phyloP scores from a whole-genome alignment of 2,888 invertebrate species.

The Disparrhopalites patrizii region DNA sequence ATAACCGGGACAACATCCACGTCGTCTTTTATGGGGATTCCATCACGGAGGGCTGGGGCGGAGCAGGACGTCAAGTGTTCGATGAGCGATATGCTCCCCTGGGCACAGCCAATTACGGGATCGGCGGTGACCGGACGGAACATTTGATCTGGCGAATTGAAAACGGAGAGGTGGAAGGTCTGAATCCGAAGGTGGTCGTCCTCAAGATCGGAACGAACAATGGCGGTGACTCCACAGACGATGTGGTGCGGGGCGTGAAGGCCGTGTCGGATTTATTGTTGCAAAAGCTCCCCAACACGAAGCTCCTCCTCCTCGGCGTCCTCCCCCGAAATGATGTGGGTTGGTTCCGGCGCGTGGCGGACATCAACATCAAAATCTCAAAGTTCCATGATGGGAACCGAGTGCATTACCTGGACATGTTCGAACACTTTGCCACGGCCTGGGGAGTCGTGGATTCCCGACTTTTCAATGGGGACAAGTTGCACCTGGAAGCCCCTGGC shows the following conservation, averaged over 20 bases:
- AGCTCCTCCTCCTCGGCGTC: slow-evolving; percentile 32
- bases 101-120: slow-evolving; percentile 26
- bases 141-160: slow-evolving; percentile 20
- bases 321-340: slow-evolving; percentile 19
- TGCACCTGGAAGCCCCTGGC: slow-evolving; percentile 35
- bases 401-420: slow-evolving; percentile 42
- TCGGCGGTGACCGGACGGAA: slow-evolving; percentile 25
- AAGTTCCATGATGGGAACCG: slow-evolving; percentile 35
- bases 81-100: slow-evolving; percentile 15
- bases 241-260: slow-evolving; percentile 18
- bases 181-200: slow-evolving; percentile 22
- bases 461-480: slow-evolving; percentile 31
- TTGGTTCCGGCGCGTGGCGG: slow-evolving; percentile 4
- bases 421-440: slow-evolving; percentile 34
- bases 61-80: slow-evolving; percentile 7
- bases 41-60: slow-evolving; percentile 26
- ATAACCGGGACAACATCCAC: slow-evolving; percentile 10
- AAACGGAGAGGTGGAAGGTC: slow-evolving; percentile 7
- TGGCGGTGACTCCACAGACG: slow-evolving; percentile 6
- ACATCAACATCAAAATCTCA: slow-evolving; percentile 25
- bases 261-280: slow-evolving; percentile 21
- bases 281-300: slow-evolving; percentile 26
- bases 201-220: slow-evolving; percentile 27
- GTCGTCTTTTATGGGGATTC: slow-evolving; percentile 30
- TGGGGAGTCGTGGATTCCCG: slow-evolving; percentile 28